These are phyloP conservation scores for Epinephelus cyanopodus DNA, from an alignment of 2,113 vertebrate genomes.

Conservation along the genomic window DNA sequence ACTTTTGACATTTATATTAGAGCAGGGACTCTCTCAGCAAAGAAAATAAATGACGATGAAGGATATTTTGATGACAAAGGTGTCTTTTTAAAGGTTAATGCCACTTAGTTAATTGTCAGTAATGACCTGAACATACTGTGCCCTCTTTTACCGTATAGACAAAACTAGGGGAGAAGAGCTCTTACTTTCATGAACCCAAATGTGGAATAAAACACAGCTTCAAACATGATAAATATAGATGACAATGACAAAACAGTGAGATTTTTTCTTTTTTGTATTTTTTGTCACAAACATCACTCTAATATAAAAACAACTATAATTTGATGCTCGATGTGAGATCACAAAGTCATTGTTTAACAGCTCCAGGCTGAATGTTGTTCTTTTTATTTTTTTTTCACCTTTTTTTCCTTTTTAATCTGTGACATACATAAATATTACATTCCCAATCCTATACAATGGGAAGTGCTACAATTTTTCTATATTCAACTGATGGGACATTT, in stretches of 20 bases:
- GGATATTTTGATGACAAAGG: background rate
- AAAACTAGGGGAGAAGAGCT: background rate
- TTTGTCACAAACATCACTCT: background rate
- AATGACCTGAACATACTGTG: background rate
- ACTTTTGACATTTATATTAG: slow-evolving; percentile 42
- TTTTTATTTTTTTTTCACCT: background rate
- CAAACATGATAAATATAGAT: background rate
- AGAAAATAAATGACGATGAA: background rate
- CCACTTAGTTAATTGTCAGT: background rate
- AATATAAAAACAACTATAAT: background rate
- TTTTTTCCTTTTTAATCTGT: no score
- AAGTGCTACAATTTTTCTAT: background rate
- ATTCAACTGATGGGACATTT: background rate
- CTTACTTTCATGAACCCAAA: background rate
- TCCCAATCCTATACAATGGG: background rate
- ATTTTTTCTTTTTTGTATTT: background rate
- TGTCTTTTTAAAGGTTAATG: slow-evolving; percentile 36
- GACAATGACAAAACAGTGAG: background rate
- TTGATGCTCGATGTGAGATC: background rate
- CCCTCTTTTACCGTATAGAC: background rate
- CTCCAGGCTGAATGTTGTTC: slow-evolving; percentile 33
- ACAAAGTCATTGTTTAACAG: slow-evolving; percentile 19
- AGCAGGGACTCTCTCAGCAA: background rate
- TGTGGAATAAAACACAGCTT: background rate
- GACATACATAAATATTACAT: background rate